These are phyloP conservation scores for Aphaenogaster ashmeadi DNA, from an alignment of 1,140 invertebrate species.

Conservation along the genomic window DNA sequence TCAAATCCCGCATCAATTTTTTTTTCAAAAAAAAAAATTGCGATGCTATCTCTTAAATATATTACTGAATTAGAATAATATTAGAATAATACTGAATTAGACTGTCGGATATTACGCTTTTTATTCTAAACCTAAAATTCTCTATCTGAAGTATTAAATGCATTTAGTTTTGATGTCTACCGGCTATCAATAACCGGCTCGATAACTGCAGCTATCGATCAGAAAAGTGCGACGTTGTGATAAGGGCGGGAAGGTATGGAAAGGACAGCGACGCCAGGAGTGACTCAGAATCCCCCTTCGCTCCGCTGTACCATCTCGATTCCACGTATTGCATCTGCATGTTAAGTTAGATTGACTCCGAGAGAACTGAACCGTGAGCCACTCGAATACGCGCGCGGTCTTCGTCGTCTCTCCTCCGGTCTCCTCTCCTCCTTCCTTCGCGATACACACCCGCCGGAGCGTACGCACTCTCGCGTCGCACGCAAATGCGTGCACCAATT, in stretches of 20 bases:
- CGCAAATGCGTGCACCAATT: conserved; percentile 64
- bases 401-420: conserved; percentile 34
- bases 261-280: conserved; percentile 61
- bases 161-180: neutral
- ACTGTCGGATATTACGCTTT: neutral
- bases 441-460: conserved; percentile 10
- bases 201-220: conserved; percentile 31
- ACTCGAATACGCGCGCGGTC: conserved; percentile 70
- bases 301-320: conserved; percentile 67
- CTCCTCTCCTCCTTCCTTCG: conserved; percentile 6
- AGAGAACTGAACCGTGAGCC: conserved; percentile 79
- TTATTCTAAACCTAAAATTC: neutral
- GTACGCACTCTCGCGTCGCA: conserved; percentile 23
- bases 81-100: too few relatives aligned
- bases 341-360: conserved; percentile 80
- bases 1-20: neutral
- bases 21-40: neutral
- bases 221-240: neutral
- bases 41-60: neutral
- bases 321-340: conserved; percentile 80
- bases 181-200: neutral
- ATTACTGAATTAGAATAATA: too few relatives aligned
- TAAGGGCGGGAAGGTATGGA: conserved; percentile 57
- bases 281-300: conserved; percentile 51
- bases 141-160: conserved; percentile 4